Conservation (phyloP, 2,888 invertebrate species). For the Melanotus villosus region DNA sequence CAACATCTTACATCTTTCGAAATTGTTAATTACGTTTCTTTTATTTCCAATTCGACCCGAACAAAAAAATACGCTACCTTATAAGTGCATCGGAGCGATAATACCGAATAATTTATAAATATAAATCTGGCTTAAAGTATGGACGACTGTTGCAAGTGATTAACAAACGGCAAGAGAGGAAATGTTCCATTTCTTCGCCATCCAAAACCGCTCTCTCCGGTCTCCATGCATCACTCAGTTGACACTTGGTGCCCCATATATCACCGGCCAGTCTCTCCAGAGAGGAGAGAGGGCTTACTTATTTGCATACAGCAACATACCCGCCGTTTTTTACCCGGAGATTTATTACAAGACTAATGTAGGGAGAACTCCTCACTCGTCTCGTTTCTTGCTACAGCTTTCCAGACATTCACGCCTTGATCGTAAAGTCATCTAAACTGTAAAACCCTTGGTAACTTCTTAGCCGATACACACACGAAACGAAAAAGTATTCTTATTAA, state of each 20-base stretch:
- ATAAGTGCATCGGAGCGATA: not conserved
- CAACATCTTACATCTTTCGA: slow-evolving; percentile 8
- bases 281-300: slow-evolving; percentile 60
- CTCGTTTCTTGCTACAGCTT: slow-evolving; percentile 42
- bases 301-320: slow-evolving; percentile 69
- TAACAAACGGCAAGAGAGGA: slow-evolving; percentile 48
- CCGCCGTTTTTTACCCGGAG: slow-evolving; percentile 64
- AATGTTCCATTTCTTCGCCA: slow-evolving; percentile 52
- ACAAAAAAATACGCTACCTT: slow-evolving; percentile 1
- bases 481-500: no score
- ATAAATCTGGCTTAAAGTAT: slow-evolving; percentile 33
- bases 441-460: not conserved
- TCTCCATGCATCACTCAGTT: slow-evolving; percentile 70
- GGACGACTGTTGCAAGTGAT: slow-evolving; percentile 41
- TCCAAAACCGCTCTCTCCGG: slow-evolving; percentile 53
- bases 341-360: slow-evolving; percentile 69
- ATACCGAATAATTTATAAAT: slow-evolving; percentile 24
- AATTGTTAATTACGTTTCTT: slow-evolving; percentile 31
- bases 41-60: not conserved
- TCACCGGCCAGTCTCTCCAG: slow-evolving; percentile 64
- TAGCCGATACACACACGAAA: not conserved
- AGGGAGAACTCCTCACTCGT: slow-evolving; percentile 55
- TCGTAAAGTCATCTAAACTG: slow-evolving; percentile 19
- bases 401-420: slow-evolving; percentile 43
- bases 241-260: slow-evolving; percentile 71